These are phyloP conservation scores for Uloborus diversus DNA, from an alignment of 1,140 invertebrate species.

Conservation along the genomic window DNA sequence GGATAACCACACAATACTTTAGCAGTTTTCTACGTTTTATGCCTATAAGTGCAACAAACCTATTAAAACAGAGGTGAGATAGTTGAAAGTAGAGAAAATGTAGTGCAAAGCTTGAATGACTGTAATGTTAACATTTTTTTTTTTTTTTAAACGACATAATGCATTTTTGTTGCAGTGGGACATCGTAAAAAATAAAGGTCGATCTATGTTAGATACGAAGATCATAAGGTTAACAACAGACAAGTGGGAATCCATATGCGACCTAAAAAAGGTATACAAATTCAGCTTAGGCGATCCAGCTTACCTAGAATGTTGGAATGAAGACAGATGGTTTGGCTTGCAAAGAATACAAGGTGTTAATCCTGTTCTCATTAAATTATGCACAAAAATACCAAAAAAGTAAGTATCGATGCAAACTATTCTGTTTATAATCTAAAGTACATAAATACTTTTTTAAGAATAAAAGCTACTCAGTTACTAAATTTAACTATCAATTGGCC, in stretches of 20 bases:
- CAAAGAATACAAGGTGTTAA: slow-evolving; percentile 65
- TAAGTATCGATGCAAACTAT: slow-evolving; percentile 59
- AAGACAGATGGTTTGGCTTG: slow-evolving; percentile 63
- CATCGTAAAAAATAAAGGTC: slow-evolving; percentile 65
- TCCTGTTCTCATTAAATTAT: slow-evolving; percentile 66
- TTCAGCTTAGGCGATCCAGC: slow-evolving; percentile 63
- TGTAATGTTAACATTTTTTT: neutral
- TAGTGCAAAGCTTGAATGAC: too few relatives aligned
- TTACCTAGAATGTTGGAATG: slow-evolving; percentile 60
- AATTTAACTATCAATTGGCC: too few relatives aligned
- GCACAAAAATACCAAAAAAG: slow-evolving; percentile 66
- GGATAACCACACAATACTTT: too few relatives aligned
- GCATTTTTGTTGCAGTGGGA: slow-evolving; percentile 64
- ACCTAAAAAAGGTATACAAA: slow-evolving; percentile 66
- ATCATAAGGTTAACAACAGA: slow-evolving; percentile 63
- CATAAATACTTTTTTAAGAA: neutral
- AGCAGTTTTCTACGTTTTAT: too few relatives aligned
- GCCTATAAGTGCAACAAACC: too few relatives aligned
- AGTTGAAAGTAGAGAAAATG: too few relatives aligned
- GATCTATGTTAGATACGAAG: slow-evolving; percentile 64
- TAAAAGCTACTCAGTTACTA: too few relatives aligned
- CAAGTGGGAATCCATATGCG: slow-evolving; percentile 66
- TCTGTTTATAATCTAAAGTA: too few relatives aligned
- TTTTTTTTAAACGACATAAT: neutral
- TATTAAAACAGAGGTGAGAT: too few relatives aligned